phyloP scores from a whole-genome alignment of 92 coral and sea anemone genomes.

The Umimayanthus kanabou region DNA sequence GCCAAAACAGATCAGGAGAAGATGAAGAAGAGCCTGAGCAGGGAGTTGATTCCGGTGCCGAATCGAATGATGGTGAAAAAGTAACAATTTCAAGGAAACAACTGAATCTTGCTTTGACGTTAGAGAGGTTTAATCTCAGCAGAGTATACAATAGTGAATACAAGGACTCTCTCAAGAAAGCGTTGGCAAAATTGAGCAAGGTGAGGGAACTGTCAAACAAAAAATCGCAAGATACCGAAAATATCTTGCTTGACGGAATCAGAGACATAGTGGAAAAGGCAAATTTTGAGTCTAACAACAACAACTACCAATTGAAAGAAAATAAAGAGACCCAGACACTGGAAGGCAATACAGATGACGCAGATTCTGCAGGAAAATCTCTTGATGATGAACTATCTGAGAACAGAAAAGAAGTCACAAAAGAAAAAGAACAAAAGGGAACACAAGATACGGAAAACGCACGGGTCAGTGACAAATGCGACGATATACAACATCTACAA shows the following conservation, averaged over 20 bases:
- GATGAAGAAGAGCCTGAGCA: constrained; percentile 50
- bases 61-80: constrained; percentile 63
- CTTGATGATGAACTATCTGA: background rate
- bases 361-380: background rate
- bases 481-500: background rate
- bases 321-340: background rate
- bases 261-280: constrained; percentile 55
- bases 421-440: background rate
- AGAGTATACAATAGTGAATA: constrained; percentile 89
- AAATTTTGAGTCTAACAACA: constrained; percentile 44
- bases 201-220: constrained; percentile 51
- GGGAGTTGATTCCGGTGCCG: constrained; percentile 70
- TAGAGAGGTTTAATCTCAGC: constrained; percentile 85
- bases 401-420: background rate
- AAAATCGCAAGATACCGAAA: constrained; percentile 57
- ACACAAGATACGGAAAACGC: background rate
- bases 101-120: constrained; percentile 64
- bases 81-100: constrained; percentile 71
- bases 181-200: constrained; percentile 59
- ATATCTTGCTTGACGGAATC: constrained; percentile 55
- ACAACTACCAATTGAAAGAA: background rate
- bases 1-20: constrained; percentile 15
- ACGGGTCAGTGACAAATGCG: background rate
- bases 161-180: constrained; percentile 69
- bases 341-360: background rate